These are phyloP conservation scores for Muntiacus muntjak DNA, from an alignment of 2,113 vertebrate genomes.

Conservation along the genomic window DNA sequence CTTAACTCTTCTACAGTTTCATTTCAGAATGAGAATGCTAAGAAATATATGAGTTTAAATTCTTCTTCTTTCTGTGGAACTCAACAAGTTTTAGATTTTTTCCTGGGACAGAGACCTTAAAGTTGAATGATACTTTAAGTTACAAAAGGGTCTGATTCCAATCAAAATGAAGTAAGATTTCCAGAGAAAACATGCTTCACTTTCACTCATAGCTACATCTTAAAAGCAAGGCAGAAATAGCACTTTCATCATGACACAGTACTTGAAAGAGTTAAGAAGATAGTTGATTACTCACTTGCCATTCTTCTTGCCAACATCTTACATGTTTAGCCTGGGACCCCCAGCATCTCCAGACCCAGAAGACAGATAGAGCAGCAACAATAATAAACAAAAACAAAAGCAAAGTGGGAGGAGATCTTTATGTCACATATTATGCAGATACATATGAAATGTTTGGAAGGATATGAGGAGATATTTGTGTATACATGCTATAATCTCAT, in stretches of 20 bases:
- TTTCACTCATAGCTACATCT: not conserved
- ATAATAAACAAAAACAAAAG: not conserved
- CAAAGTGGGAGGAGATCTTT: not conserved
- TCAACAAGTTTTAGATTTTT: not conserved
- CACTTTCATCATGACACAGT: not conserved
- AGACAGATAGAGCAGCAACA: not conserved
- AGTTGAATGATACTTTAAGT: not conserved
- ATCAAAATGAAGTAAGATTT: slow-evolving; percentile 13
- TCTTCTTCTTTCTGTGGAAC: not conserved
- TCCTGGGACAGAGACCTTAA: not conserved
- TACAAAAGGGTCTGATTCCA: not conserved
- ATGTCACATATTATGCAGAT: not conserved
- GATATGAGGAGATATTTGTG: not conserved
- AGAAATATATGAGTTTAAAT: not conserved
- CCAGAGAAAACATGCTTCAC: not conserved
- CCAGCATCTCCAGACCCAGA: not conserved
- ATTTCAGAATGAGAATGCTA: not conserved
- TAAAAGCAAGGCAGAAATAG: not conserved
- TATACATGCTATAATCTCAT: not conserved
- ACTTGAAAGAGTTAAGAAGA: not conserved
- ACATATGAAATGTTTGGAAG: not conserved
- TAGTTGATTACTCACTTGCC: not conserved
- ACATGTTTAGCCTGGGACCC: not conserved
- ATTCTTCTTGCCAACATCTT: not conserved
- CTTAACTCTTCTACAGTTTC: not conserved